A percentile compares a stretch with the other conserved stretches of the same genome.
Evolutionary conservation across 1,140 invertebrate genomes (phyloP).

Genomic region (Macrosteles quadrilineatus): DNA sequence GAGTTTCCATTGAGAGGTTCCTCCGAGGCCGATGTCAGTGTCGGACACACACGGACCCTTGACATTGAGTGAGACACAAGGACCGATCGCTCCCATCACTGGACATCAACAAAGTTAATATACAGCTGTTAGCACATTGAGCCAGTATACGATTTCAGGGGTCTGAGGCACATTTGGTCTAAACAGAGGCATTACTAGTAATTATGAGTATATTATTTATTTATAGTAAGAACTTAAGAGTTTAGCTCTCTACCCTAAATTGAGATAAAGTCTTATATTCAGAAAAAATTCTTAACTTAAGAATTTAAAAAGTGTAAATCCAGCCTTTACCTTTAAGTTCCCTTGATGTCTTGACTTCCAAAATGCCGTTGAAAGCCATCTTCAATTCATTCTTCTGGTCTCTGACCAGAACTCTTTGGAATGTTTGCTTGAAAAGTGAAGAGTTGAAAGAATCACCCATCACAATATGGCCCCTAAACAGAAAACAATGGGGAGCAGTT

Average conservation of each 20-base stretch:
- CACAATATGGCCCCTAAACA: conserved; percentile 94
- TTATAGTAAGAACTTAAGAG: no score
- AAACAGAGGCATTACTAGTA: no score
- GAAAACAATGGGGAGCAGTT: conserved; percentile 36
- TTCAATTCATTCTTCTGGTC: conserved; percentile 92
- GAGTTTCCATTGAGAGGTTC: conserved; percentile 98
- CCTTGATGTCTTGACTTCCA: conserved; percentile 93
- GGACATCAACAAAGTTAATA: conserved; percentile 44
- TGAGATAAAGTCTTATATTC: no score
- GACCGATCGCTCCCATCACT: conserved; percentile 95
- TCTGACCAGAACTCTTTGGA: conserved; percentile 94
- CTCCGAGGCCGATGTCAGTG: conserved; percentile 95
- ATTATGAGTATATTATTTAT: no score
- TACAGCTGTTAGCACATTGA: no score
- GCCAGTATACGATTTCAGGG: no score
- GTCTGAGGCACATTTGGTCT: no score
- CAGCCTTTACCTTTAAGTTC: conserved; percentile 82
- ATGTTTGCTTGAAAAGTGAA: conserved; percentile 98
- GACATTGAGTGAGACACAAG: conserved; percentile 91
- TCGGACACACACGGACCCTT: conserved; percentile 92
- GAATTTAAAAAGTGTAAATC: no score
- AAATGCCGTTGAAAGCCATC: conserved; percentile 97
- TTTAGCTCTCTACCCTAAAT: no score
- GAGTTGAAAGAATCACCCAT: conserved; percentile 99
- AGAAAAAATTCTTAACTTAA: no score